These are phyloP conservation scores for Acanthiza pusilla DNA, from an alignment of 2,797 vertebrate species.

Conservation along the genomic window DNA sequence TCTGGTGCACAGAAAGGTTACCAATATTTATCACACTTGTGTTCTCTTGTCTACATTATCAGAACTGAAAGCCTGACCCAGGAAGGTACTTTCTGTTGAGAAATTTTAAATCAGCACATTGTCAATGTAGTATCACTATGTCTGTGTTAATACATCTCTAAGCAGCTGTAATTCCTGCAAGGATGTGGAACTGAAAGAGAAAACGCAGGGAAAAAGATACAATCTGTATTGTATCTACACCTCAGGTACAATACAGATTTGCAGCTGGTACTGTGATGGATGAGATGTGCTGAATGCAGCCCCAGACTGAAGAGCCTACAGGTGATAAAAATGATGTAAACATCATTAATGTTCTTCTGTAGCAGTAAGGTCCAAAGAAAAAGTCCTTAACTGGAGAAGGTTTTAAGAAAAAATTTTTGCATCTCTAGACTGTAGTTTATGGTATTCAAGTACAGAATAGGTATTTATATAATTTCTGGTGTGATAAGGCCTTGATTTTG, in stretches of 20 bases:
- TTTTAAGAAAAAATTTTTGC: not conserved
- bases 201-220: not conserved
- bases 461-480: not conserved
- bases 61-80: not conserved
- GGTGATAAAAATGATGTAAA: accelerated
- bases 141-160: not conserved
- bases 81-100: not conserved
- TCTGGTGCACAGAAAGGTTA: not conserved
- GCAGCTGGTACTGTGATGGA: not conserved
- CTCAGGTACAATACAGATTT: not conserved
- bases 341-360: not conserved
- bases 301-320: not conserved
- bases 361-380: not conserved
- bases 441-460: not conserved
- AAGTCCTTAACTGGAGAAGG: not conserved
- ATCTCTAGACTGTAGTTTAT: not conserved
- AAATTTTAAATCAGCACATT: not conserved
- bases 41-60: not conserved
- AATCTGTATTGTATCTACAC: not conserved
- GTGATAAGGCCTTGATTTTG: not conserved
- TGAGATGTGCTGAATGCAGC: not conserved
- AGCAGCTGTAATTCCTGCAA: not conserved
- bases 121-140: not conserved
- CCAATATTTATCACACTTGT: not conserved
- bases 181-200: not conserved